Base-by-base conservation (phyloP, 2,888 invertebrate genomes). In the Agrenia bidenticulata region DNA sequence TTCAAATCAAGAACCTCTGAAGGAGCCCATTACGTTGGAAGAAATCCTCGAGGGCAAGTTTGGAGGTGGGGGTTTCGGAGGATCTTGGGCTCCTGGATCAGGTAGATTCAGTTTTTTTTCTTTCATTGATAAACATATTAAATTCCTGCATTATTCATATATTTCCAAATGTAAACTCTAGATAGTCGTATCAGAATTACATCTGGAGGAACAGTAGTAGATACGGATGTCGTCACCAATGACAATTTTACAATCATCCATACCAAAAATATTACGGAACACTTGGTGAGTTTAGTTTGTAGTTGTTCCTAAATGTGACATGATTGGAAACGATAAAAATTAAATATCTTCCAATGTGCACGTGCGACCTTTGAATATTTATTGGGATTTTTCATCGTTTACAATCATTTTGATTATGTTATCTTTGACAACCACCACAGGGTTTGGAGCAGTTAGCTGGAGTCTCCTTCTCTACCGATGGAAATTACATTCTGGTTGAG, bases 391-490 rank as follows among this genome's bases (percentile, higher is more conserved):
- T n/a, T n/a, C n/a, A n/a, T n/a, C n/a, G 4, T 32, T 32, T 11
- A 32, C 32, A 32, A 7, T 32, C 32, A 7, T 32, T 32, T 4
- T 32, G 5, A 7, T 32, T 32, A 4, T 32, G 5, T 32, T 32
- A 32, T 32, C 32, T 32, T 11, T n/a, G n/a, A n/a, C n/a, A n/a
- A 32, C 5, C 15, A n/a, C 15, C 19, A 45, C 15, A 45, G 45
- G 45, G 45, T 15, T 5, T 9, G n/a, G 45, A n/a, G n/a, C 15
- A 45, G 5, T 45, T 45, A n/a, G 15, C 45, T 2, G 56, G 63
- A 5, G 23, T 68, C 17, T 58, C 65, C 7, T 61, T 66, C 37
- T 70, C 70, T n/a, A 55, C 59, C 32, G 70, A 70, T 45, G 49
- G 51, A 23, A 57, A 62, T 26, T 70, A 49, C 41, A 58, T 67